Conservation (phyloP, 2,113 vertebrate species). For the Catharus minimus region DNA sequence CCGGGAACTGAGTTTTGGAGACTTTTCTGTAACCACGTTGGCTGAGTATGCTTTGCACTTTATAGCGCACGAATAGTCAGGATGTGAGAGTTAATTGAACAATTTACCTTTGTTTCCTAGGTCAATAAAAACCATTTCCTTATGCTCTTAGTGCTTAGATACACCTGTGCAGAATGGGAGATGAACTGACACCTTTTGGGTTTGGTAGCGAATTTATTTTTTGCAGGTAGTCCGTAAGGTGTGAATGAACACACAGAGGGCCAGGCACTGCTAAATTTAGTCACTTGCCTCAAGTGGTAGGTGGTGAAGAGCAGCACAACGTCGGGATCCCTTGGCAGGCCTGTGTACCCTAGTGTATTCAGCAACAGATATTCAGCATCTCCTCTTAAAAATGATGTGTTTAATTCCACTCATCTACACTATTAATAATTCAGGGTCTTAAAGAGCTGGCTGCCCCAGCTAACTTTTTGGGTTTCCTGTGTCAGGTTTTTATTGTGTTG, state of each 20-base stretch:
- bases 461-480: not conserved
- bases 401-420: not conserved
- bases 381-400: not conserved
- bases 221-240: not conserved
- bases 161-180: not conserved
- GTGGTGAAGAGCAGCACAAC: fast-evolving
- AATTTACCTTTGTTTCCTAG: not conserved
- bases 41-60: fast-evolving
- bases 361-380: not conserved
- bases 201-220: not conserved
- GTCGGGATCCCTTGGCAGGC: not conserved
- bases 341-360: fast-evolving
- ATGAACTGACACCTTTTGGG: not conserved
- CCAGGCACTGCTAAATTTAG: fast-evolving
- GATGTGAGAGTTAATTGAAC: not conserved
- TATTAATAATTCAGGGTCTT: not conserved
- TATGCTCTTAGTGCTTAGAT: not conserved
- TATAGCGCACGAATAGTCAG: fast-evolving
- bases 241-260: fast-evolving
- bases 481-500: not conserved
- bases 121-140: not conserved
- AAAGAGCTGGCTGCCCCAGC: not conserved
- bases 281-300: not conserved
- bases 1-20: not conserved
- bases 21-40: fast-evolving